Conservation (phyloP, 2,888 invertebrate species). For the Xanthorhoe designata region DNA sequence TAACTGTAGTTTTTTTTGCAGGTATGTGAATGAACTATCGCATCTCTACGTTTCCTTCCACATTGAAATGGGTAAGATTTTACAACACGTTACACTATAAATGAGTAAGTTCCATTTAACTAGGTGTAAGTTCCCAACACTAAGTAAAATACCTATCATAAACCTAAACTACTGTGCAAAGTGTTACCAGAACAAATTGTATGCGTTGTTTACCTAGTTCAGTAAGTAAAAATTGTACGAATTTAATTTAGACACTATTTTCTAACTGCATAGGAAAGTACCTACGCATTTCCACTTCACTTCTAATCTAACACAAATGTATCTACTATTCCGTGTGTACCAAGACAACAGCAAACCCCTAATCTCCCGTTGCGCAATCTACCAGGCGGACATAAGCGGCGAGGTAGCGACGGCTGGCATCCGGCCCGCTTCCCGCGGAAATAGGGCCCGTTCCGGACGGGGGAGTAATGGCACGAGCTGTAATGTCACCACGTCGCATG, state of each 20-base stretch:
- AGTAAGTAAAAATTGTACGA: too few species aligned
- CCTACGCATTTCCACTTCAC: too few species aligned
- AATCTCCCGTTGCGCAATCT: conserved; percentile 45
- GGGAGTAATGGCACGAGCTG: conserved; percentile 72
- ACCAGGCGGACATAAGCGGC: conserved; percentile 66
- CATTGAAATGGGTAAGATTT: background rate
- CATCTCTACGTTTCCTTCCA: background rate
- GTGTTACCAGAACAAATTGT: too few species aligned
- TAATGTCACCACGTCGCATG: conserved; percentile 55
- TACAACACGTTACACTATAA: too few species aligned
- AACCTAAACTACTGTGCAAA: too few species aligned
- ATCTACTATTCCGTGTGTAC: conserved; percentile 1
- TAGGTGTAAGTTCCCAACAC: too few species aligned
- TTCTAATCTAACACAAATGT: too few species aligned
- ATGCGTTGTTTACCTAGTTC: too few species aligned
- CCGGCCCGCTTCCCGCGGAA: conserved; percentile 81
- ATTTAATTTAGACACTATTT: too few species aligned
- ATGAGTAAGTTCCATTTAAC: too few species aligned
- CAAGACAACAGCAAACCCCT: conserved; percentile 27
- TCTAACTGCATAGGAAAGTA: too few species aligned
- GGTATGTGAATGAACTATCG: conserved; percentile 13
- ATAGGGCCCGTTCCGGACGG: conserved; percentile 81
- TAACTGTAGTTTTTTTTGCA: conserved; percentile 33
- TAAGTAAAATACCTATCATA: too few species aligned
- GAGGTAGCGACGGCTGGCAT: conserved; percentile 68